These are phyloP conservation scores for Anas bernieri DNA, from an alignment of 2,797 vertebrate species.

Conservation along the genomic window DNA sequence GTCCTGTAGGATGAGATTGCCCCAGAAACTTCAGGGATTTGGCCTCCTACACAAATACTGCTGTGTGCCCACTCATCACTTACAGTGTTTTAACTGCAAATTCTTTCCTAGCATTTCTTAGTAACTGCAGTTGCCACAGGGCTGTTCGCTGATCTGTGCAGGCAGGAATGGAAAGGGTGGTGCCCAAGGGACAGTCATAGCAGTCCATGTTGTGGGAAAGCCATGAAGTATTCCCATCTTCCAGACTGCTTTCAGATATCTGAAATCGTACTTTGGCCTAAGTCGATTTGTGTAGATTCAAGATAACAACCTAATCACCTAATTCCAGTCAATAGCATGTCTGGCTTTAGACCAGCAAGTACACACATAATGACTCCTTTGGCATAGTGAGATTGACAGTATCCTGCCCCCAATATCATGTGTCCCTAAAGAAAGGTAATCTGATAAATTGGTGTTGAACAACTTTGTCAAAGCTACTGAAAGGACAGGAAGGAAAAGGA, in stretches of 20 bases:
- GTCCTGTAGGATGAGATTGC: neutral
- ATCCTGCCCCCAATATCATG: neutral
- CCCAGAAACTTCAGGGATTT: neutral
- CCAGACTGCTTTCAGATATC: neutral
- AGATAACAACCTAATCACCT: neutral
- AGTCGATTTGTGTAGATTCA: neutral
- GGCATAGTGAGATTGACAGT: neutral
- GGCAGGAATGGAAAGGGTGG: neutral
- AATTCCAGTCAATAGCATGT: neutral
- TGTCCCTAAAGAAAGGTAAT: neutral
- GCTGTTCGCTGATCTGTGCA: neutral
- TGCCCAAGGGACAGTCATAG: neutral
- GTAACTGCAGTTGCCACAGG: neutral
- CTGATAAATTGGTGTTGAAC: neutral
- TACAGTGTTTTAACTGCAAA: neutral
- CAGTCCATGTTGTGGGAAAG: neutral
- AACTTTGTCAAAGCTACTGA: neutral
- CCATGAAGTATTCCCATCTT: neutral
- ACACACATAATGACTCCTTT: neutral
- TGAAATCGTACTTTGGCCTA: neutral
- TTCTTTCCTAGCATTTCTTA: neutral
- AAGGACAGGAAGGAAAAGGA: neutral
- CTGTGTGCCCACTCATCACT: neutral
- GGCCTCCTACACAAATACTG: neutral
- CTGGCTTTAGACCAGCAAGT: neutral